phyloP scores from a whole-genome alignment of 2,113 vertebrate species.

The Galemys pyrenaicus region DNA sequence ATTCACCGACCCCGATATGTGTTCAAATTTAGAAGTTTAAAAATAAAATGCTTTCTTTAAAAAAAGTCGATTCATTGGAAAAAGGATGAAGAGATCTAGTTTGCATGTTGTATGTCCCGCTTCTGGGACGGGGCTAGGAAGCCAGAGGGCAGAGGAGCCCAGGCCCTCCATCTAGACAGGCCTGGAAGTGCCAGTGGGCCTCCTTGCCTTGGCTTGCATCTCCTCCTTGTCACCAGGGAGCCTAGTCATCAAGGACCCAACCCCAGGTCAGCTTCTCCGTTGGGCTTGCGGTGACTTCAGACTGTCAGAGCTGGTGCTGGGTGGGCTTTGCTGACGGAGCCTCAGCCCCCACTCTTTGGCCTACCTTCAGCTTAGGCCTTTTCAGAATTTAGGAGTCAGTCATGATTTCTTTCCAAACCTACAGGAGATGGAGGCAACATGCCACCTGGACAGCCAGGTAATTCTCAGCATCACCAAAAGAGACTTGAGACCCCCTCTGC shows the following conservation, averaged over 20 bases:
- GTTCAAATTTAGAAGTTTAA: too few species aligned
- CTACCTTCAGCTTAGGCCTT: background rate
- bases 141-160: background rate
- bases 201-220: background rate
- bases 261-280: background rate
- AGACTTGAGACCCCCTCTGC: background rate
- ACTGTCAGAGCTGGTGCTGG: background rate
- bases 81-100: background rate
- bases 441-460: background rate
- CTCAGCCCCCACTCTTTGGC: background rate
- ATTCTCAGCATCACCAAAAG: background rate
- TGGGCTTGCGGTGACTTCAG: background rate
- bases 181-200: background rate
- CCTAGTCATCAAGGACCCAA: background rate
- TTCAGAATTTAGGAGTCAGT: constrained; percentile 35
- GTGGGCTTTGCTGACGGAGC: background rate
- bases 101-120: background rate
- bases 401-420: background rate
- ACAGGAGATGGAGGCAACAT: background rate
- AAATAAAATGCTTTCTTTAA: too few species aligned
- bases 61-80: background rate
- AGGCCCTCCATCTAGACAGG: background rate
- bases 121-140: background rate
- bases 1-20: too few species aligned
- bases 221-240: background rate